phyloP scores from a whole-genome alignment of 2,113 vertebrate genomes.

The Corythornis cristatus region DNA sequence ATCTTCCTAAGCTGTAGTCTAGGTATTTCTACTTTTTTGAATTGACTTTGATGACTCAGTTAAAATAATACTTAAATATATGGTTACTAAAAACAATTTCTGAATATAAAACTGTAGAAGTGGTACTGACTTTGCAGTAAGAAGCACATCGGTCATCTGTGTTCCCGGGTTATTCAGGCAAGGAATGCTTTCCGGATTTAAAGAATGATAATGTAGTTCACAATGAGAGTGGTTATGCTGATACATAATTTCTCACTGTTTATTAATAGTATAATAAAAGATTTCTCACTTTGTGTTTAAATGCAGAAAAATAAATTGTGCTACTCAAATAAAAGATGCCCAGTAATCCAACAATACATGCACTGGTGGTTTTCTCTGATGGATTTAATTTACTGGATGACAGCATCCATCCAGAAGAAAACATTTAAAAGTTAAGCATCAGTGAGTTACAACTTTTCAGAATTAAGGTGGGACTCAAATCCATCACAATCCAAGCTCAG shows the following conservation, averaged over 20 bases:
- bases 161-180: not conserved
- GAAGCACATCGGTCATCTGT: not conserved
- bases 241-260: too few species aligned
- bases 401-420: not conserved
- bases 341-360: not conserved
- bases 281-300: not conserved
- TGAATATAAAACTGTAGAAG: not conserved
- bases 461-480: not conserved
- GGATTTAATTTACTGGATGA: not conserved
- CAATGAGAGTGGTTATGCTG: not conserved
- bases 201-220: not conserved
- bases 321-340: not conserved
- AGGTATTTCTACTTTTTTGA: not conserved
- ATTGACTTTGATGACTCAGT: not conserved
- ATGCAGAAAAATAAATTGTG: not conserved
- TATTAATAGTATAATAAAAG: not conserved
- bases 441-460: not conserved
- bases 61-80: not conserved
- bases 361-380: not conserved
- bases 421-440: not conserved
- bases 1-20: not conserved
- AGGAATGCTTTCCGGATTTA: not conserved
- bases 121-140: not conserved
- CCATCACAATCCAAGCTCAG: not conserved
- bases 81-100: not conserved